These are phyloP conservation scores for Crypturellus undulatus DNA, from an alignment of 2,113 vertebrate species.

Conservation along the genomic window DNA sequence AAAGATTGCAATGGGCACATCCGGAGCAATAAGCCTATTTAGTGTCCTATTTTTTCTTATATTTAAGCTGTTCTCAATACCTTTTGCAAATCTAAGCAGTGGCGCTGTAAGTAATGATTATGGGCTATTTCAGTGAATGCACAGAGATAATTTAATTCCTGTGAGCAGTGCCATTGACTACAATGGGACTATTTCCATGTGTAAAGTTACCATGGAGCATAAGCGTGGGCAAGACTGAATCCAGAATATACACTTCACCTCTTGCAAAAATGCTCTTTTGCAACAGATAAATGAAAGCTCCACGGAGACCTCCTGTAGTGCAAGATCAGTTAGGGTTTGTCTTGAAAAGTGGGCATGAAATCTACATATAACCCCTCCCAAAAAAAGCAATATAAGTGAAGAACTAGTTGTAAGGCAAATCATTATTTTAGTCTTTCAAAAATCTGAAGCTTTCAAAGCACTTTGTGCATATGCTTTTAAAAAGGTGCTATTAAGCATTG, in stretches of 20 bases:
- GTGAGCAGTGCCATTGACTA: not conserved
- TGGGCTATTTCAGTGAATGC: not conserved
- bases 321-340: not conserved
- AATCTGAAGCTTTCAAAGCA: not conserved
- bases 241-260: not conserved
- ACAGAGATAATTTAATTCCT: not conserved
- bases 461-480: not conserved
- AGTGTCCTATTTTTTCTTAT: not conserved
- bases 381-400: not conserved
- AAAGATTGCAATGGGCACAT: not conserved
- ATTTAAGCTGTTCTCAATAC: constrained; percentile 31
- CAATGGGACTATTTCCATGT: not conserved
- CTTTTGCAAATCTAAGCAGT: constrained; percentile 35
- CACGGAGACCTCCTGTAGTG: not conserved
- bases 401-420: not conserved
- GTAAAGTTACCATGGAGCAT: not conserved
- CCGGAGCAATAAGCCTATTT: not conserved
- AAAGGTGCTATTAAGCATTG: not conserved
- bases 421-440: not conserved
- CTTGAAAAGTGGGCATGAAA: constrained; percentile 3
- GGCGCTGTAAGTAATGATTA: not conserved
- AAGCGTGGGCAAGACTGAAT: not conserved
- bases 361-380: not conserved
- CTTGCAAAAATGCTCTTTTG: not conserved
- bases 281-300: not conserved